Evolutionary conservation across 2,888 invertebrate species (phyloP).

Genomic region (Spicauda simplicius): DNA sequence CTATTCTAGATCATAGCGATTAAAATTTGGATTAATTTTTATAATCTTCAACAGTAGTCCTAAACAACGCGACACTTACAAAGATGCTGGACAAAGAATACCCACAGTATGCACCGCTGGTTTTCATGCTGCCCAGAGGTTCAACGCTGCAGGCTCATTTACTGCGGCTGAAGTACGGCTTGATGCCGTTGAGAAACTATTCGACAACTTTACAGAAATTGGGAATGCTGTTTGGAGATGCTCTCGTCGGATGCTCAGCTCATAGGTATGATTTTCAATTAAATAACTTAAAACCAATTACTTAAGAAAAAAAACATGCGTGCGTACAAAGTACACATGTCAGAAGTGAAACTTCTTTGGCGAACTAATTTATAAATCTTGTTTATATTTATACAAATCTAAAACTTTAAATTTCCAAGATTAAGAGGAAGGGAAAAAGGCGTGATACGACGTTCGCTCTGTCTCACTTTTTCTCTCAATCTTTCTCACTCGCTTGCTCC

Average conservation of each 20-base stretch:
- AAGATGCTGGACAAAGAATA: conserved; percentile 84
- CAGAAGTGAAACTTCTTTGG: no score
- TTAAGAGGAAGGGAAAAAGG: no score
- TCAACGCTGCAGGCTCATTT: conserved; percentile 72
- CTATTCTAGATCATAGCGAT: no score
- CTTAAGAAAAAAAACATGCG: no score
- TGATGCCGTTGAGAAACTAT: conserved; percentile 49
- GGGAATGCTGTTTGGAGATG: conserved; percentile 56
- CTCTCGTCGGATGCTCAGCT: conserved; percentile 61
- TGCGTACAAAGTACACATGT: no score
- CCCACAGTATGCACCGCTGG: conserved; percentile 84
- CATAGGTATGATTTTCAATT: conserved; percentile 64
- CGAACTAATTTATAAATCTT: no score
- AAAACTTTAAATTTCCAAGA: no score
- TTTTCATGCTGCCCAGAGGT: conserved; percentile 84
- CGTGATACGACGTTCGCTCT: no score
- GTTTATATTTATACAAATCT: no score
- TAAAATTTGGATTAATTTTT: no score
- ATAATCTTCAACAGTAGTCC: conserved; percentile 49
- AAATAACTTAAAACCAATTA: background rate
- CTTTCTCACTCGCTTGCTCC: no score
- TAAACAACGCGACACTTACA: conserved; percentile 77
- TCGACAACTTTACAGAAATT: conserved; percentile 44
- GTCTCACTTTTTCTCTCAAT: no score
- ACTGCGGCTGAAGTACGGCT: conserved; percentile 47